Percentiles rank a stretch among this genome's conserved stretches.
phyloP scores from a whole-genome alignment of 1,140 invertebrate species.

The Hirudo medicinalis region DNA sequence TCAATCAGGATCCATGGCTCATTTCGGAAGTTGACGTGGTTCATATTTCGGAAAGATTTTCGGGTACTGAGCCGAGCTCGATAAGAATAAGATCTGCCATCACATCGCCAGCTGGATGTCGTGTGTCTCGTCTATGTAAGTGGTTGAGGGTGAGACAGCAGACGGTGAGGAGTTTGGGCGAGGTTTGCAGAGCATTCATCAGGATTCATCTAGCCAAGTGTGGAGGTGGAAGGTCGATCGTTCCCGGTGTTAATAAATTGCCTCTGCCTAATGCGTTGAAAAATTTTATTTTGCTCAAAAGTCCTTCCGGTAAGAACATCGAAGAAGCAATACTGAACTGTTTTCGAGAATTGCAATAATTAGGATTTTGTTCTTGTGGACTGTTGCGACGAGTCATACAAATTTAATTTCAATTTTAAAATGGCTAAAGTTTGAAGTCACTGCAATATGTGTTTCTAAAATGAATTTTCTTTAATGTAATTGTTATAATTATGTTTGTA shows the following conservation, averaged over 20 bases:
- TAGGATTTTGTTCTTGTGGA: neutral
- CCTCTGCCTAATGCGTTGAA: slow-evolving; percentile 18
- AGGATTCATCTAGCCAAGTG: slow-evolving; percentile 1
- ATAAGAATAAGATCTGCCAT: neutral
- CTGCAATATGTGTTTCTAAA: too few relatives aligned
- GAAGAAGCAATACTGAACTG: slow-evolving; percentile 47
- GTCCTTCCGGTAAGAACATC: slow-evolving; percentile 47
- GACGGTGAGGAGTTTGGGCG: neutral
- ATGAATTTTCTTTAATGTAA: too few relatives aligned
- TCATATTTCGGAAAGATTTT: neutral
- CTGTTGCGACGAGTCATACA: too few relatives aligned
- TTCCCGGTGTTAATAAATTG: slow-evolving; percentile 10
- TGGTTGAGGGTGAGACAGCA: slow-evolving; percentile 20
- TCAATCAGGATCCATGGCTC: slow-evolving; percentile 20
- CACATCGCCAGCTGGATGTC: slow-evolving; percentile 15
- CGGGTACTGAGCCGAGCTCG: neutral
- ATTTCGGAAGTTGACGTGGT: neutral
- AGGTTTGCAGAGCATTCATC: slow-evolving; percentile 20
- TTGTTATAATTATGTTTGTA: too few relatives aligned
- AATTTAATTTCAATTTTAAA: too few relatives aligned
- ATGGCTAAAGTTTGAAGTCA: too few relatives aligned
- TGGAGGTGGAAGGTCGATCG: slow-evolving; percentile 17
- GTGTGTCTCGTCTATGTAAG: slow-evolving; percentile 16
- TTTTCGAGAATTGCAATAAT: slow-evolving; percentile 9
- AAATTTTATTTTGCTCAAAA: slow-evolving; percentile 19